Evolutionary conservation across 2,113 vertebrate genomes (phyloP), one percentile per base, ranked within the genome.

Genomic region (Hemichromis elongatus): DNA sequence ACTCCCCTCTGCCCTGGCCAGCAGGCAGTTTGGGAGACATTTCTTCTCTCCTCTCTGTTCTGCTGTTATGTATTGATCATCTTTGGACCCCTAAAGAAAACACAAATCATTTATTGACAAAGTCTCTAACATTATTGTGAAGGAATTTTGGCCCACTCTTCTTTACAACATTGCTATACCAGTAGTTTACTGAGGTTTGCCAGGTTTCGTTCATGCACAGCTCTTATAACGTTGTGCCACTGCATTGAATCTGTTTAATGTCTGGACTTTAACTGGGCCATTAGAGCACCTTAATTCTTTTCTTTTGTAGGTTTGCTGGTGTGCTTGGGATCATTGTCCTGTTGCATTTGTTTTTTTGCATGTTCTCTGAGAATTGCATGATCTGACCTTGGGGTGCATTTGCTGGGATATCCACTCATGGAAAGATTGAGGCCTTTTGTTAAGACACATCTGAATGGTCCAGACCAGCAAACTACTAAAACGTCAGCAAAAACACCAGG

Each of bases 11-110:
- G 45, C 90, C 80, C 81, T 96, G 96, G 33, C 92, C 89, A 53
- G 84, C 50, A 3, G 95, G 96, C n/a, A 96, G 90, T 92, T 98
- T 97, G 42, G 96, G 95, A 89, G 97, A 97, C 97, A 98, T 98
- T 75, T 84, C 93, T 90, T 66, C 57, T 75, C 70, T 79, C 77
- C 26, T 59, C 68, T 28, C 52, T 68, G 57, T 18, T 55, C 75
- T 12, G 73, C 90, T 59, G 85, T 70, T 92, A 91, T 37, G 68
- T 83, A 35, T 8, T 55, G 77, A 82, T 93, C 94, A 96, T 96
- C 83, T 85, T 79, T 33, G 77, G 56, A 56, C 16, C 16, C 54
- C 77, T 91, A 14, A 9, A 88, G 6, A n/a, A 35, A 63, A 82
- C 1, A 83, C 3, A 89, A 79, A 77, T 61, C 2, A 81, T 63